Evolutionary conservation across 2,113 vertebrate genomes (phyloP).

Genomic region (Myrmecophaga tridactyla): DNA sequence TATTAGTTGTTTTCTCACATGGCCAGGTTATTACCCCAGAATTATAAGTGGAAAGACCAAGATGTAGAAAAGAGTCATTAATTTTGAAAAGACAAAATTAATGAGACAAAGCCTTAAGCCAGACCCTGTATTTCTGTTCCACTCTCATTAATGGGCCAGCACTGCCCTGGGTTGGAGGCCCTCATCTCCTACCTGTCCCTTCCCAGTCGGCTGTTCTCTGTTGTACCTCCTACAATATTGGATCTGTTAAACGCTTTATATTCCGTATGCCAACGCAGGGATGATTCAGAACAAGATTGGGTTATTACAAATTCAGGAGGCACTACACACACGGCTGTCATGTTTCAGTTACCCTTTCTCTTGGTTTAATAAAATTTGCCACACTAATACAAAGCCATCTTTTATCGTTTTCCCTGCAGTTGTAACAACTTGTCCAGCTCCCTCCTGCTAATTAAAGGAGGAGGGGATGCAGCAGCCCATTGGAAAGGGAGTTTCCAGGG

Average conservation of each 20-base stretch:
- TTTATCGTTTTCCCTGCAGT: slow-evolving; percentile 42
- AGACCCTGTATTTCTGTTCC: slow-evolving; percentile 21
- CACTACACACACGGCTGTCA: not conserved
- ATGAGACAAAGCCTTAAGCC: slow-evolving; percentile 45
- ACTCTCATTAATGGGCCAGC: slow-evolving; percentile 25
- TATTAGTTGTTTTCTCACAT: slow-evolving; percentile 44
- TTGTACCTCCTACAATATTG: slow-evolving; percentile 54
- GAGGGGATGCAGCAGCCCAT: slow-evolving; percentile 19
- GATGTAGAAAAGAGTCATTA: not conserved
- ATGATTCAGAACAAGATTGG: slow-evolving; percentile 63
- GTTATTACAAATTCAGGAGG: slow-evolving; percentile 64
- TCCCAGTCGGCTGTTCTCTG: not conserved
- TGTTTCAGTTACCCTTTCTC: slow-evolving; percentile 63
- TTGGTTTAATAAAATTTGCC: slow-evolving; percentile 64
- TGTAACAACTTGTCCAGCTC: slow-evolving; percentile 69
- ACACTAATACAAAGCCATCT: slow-evolving; percentile 48
- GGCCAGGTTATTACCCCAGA: slow-evolving; percentile 49
- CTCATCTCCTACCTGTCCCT: not conserved
- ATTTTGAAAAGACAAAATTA: not conserved
- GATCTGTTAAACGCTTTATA: slow-evolving; percentile 55
- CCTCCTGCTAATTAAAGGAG: slow-evolving; percentile 75
- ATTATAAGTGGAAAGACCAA: not conserved
- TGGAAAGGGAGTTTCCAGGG: slow-evolving; percentile 52
- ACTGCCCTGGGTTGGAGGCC: not conserved
- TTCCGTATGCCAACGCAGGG: slow-evolving; percentile 44